Conservation (phyloP, 2,113 vertebrate genomes). For the Alectura lathami region DNA sequence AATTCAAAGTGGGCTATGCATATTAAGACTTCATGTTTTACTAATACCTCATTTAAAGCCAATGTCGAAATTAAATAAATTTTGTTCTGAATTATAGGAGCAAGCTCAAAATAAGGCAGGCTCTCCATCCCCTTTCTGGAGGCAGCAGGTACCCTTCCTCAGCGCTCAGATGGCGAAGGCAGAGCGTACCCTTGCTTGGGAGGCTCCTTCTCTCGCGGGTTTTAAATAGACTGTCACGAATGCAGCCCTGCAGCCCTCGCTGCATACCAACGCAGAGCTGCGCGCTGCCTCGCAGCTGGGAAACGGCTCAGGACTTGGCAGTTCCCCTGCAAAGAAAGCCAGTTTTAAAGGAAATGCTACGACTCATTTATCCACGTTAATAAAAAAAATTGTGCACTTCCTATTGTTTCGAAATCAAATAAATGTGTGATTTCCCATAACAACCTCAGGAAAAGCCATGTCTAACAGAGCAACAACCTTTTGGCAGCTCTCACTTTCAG, state of each 20-base stretch:
- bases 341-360: neutral
- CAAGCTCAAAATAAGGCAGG: neutral
- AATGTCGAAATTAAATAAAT: neutral
- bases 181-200: constrained; percentile 51
- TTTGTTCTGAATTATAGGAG: neutral
- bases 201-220: constrained; percentile 38
- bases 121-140: neutral
- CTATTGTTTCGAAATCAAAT: neutral
- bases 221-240: constrained; percentile 61
- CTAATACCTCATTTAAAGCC: neutral
- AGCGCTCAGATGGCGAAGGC: constrained; percentile 41
- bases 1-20: neutral
- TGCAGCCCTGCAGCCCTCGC: constrained; percentile 12
- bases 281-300: neutral
- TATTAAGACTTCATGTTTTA: neutral
- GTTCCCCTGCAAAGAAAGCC: neutral
- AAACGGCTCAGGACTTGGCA: neutral
- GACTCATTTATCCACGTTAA: neutral
- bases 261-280: neutral
- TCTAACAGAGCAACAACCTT: neutral
- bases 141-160: constrained; percentile 46
- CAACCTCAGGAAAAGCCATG: neutral
- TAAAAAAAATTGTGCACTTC: neutral
- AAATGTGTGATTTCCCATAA: neutral
- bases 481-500: neutral